Evolutionary conservation across 64 coral and sea anemone genomes (phyloP), one percentile per base, ranked within the genome.

Genomic region (Dendronephthya gigantea): DNA sequence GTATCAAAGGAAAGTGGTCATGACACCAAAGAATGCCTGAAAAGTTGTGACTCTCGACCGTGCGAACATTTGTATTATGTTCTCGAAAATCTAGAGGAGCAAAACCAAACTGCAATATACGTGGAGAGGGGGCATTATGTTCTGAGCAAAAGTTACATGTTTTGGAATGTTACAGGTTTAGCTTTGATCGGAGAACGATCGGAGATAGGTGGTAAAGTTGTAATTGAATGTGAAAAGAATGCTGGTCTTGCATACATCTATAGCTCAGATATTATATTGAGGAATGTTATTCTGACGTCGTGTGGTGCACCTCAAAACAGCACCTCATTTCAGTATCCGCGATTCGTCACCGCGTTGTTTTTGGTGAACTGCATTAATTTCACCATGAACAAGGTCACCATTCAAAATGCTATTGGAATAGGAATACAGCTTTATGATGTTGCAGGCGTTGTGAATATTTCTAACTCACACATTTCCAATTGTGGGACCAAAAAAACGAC

Each of bases 361-460:
- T 33, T 79, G 31, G 72, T 39, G 19, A 79, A 79, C 72, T 79
- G 72, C 16, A 35, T 79, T 35, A 36, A 79, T 39, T 35, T 79
- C 32, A 79, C 27, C 19, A 37, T 79, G 16, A 35, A 79, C 30
- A 15, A 33, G 15, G 36, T 39, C 1, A 28, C 2, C 0, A 79
- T 79, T 33, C 9, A 0, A 5, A 33, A 79, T 35, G 7, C 19
- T 11, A 85, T 82, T 58, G 90, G 90, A 12, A 88, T 88, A n/a
- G 90, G 90, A 7, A 39, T 92, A 16, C 41, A 36, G 40, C 39
- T 92, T 62, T 92, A 92, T 84, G 90, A 92, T 74, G 82, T 88
- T 0, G 59, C 85, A 4, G 90, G 90, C 39, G 45, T 75, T n/a
- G 90, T 92, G 10, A 70, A 25, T 23, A 88, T 92, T 47, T 32